These are phyloP conservation scores for Agriopis aurantiaria DNA, from an alignment of 2,888 invertebrate genomes.

Conservation along the genomic window DNA sequence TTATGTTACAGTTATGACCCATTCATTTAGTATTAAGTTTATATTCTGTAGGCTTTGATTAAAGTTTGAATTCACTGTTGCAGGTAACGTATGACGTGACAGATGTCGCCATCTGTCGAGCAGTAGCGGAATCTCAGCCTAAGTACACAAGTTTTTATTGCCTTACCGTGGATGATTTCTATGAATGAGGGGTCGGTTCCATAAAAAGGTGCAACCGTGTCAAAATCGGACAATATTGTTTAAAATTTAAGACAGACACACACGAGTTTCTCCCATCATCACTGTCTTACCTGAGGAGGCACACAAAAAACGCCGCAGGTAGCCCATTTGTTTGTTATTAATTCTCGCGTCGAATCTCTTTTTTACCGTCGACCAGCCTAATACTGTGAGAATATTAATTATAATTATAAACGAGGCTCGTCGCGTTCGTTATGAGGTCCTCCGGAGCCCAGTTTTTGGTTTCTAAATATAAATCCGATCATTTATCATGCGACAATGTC, in stretches of 20 bases:
- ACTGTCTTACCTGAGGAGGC: conserved; percentile 80
- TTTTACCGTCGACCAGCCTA: conserved; percentile 81
- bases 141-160: conserved; percentile 57
- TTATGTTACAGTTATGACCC: conserved; percentile 49
- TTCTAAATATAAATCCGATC: conserved; percentile 83
- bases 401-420: conserved; percentile 85
- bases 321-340: conserved; percentile 87
- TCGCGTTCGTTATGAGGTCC: conserved; percentile 78
- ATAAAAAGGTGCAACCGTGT: conserved; percentile 83
- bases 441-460: conserved; percentile 74
- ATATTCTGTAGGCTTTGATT: conserved; percentile 38
- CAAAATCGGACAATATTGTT: conserved; percentile 82
- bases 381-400: conserved; percentile 86
- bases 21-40: conserved; percentile 45
- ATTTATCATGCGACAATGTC: conserved; percentile 85
- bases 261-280: conserved; percentile 82
- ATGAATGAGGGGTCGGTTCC: conserved; percentile 74
- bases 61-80: conserved; percentile 48
- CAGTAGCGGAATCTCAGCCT: conserved; percentile 61
- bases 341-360: conserved; percentile 84
- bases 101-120: conserved; percentile 72
- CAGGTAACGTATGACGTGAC: conserved; percentile 54
- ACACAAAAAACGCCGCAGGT: conserved; percentile 85
- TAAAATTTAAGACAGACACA: conserved; percentile 81
- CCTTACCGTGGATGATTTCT: conserved; percentile 63